phyloP scores from a whole-genome alignment of 2,797 vertebrate species.

The Acridotheres tristis region DNA sequence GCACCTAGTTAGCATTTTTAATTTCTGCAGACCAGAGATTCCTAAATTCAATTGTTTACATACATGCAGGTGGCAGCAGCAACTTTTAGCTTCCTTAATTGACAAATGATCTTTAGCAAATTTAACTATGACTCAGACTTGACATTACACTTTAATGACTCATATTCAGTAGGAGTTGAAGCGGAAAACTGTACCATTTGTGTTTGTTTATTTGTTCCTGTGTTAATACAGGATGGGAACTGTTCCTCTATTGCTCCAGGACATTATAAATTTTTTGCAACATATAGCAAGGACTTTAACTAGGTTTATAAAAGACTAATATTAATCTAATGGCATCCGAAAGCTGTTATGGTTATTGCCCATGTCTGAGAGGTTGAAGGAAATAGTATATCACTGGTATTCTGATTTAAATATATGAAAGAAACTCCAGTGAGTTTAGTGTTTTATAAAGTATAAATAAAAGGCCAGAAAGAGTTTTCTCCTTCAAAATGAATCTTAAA shows the following conservation, averaged over 20 bases:
- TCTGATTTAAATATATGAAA: not conserved
- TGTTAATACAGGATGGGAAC: not conserved
- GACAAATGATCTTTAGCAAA: constrained; percentile 14
- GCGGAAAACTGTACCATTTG: not conserved
- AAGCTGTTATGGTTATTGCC: not conserved
- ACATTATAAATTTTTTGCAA: not conserved
- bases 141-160: constrained; percentile 1
- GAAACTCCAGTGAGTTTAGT: not conserved
- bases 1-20: not conserved
- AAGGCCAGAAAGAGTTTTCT: not conserved
- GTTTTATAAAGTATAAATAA: not conserved
- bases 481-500: not conserved
- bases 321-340: not conserved
- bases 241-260: not conserved
- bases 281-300: not conserved
- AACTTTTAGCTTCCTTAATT: constrained; percentile 21
- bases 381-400: not conserved
- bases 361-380: not conserved
- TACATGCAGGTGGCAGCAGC: constrained; percentile 1
- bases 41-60: constrained; percentile 15
- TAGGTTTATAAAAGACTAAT: not conserved
- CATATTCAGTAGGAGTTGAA: not conserved
- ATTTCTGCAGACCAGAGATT: not conserved
- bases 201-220: constrained; percentile 16
- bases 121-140: constrained; percentile 28